Base-by-base conservation (phyloP, 53 echinoderm and acorn worm genomes). In the Echinarachnius parma region DNA sequence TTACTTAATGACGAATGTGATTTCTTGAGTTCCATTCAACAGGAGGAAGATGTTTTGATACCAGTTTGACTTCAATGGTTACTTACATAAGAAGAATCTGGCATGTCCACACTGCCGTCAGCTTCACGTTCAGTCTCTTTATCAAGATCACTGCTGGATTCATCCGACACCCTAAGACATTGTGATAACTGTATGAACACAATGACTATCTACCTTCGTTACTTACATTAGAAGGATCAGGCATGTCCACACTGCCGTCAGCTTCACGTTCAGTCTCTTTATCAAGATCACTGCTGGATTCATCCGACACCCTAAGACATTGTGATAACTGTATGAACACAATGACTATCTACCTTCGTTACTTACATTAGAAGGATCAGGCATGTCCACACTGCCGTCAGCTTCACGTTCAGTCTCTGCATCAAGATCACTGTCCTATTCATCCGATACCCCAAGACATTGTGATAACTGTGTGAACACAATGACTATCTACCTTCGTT, bases 261-360 rank as follows among this genome's bases (percentile, higher is more conserved):
- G 63, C 78, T 14, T 78, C 61, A 9, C 32, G 75, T 31, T 67
- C 84, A n/a, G 37, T 39, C 21, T 84, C 66, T 15, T 44, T 10
- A 58, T 69, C 29, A 64, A 79, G 62, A 76, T 26, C 25, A 77
- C 87, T 79, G 26, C 84, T 84, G 3, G 92, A 84, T 22, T 93
- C 93, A 48, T 85, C 93, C 1, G 89, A 85, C 7, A 72, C 81
- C 19, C 81, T 67, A 18, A 69, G 32, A 11, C 84, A 65, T 59
- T 89, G 78, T 32, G 52, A 20, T 4, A 50, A 4, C 52, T 50
- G 52, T 50, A 50, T 13, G 7, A 39, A 7, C 42, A 39, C 7
- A 39, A 13, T 9, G 42, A n/a, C n/a, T n/a, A n/a, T n/a, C n/a
- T n/a, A n/a, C n/a, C n/a, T n/a, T n/a, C n/a, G n/a, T n/a, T n/a